Conservation (phyloP, 2,113 vertebrate genomes). For the Xenopus laevis region DNA sequence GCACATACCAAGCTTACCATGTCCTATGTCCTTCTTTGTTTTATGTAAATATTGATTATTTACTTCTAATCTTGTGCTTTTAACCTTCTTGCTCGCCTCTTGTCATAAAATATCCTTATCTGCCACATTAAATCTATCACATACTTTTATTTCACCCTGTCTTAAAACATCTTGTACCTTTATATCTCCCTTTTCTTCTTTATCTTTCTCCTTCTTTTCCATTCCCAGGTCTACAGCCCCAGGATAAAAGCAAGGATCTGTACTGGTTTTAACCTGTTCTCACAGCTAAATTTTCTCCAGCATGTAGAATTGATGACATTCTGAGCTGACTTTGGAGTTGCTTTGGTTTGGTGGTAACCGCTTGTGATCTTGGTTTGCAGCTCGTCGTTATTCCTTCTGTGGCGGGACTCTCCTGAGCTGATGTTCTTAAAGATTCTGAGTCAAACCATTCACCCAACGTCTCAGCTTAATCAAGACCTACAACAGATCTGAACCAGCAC, state of each 20-base stretch:
- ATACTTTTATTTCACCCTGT: slow-evolving; percentile 45
- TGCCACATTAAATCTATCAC: neutral
- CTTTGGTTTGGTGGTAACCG: slow-evolving; percentile 73
- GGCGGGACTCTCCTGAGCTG: slow-evolving; percentile 86
- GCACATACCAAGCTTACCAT: too few species aligned
- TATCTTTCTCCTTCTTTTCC: slow-evolving; percentile 56
- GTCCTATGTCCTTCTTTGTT: too few species aligned
- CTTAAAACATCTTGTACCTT: slow-evolving; percentile 59
- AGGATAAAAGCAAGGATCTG: slow-evolving; percentile 96
- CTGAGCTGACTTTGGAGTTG: slow-evolving; percentile 65
- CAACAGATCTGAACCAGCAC: slow-evolving; percentile 49
- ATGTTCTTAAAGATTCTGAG: slow-evolving; percentile 56
- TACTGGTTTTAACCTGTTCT: slow-evolving; percentile 86
- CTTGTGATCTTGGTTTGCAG: slow-evolving; percentile 95
- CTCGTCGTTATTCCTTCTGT: slow-evolving; percentile 84
- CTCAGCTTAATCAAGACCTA: slow-evolving; percentile 38
- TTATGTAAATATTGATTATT: too few species aligned
- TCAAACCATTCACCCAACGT: slow-evolving; percentile 53
- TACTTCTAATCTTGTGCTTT: too few species aligned
- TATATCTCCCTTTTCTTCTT: slow-evolving; percentile 50
- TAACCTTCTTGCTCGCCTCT: neutral
- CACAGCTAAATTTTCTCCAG: slow-evolving; percentile 63
- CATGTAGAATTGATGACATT: slow-evolving; percentile 59
- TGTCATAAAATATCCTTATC: neutral
- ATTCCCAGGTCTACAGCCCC: slow-evolving; percentile 89